Base-by-base conservation (phyloP, 35 echinoderm and acorn worm genomes). In the Apostichopus californicus region DNA sequence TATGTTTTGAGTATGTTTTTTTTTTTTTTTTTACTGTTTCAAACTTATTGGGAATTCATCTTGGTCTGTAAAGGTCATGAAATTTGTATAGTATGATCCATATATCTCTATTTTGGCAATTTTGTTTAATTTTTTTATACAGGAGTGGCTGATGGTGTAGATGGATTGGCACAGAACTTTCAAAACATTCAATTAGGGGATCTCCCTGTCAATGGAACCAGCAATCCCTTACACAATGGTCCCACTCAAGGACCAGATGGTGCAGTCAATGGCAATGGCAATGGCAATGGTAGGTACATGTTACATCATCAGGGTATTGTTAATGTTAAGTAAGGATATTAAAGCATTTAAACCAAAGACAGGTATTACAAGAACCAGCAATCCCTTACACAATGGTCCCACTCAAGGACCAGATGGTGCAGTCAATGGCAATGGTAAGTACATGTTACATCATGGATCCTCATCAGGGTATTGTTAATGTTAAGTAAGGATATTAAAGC, bases 141-240 rank as follows among this genome's bases (percentile, higher is more conserved):
- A 91, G 89, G 71, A 28, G 89, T 91, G 58, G 9, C 54, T 24
- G 52, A 77, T 21, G 89, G 73, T 24, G 89, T 79, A n/a, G 89
- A 91, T 54, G 89, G 72, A 18, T 23, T 91, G 58, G 89, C 89
- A 10, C 89, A 91, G 73, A 91, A 91, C 58, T 79, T 91, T 79
- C 71, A 79, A n/a, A 91, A 91, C n/a, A 77, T 91, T 56, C 89
- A 91, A 18, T 22, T 91, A 55, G 72, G 89, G 20, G 72, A 91
- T 3, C 89, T 91, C 54, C 89, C 89, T 77, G 77, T 26, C 12
- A 91, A 91, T 91, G 89, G 72, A 10, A 20, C 58, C 1, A 55
- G 46, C 17, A 91, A 79, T 73, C 72, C 89, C 6, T 25, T 91
- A 59, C 70, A 34, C 52, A 91, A 91, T 63, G 89, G 89, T 10